Evolutionary conservation across 1,140 invertebrate genomes (phyloP).

Genomic region (Brachionus koreanus): DNA sequence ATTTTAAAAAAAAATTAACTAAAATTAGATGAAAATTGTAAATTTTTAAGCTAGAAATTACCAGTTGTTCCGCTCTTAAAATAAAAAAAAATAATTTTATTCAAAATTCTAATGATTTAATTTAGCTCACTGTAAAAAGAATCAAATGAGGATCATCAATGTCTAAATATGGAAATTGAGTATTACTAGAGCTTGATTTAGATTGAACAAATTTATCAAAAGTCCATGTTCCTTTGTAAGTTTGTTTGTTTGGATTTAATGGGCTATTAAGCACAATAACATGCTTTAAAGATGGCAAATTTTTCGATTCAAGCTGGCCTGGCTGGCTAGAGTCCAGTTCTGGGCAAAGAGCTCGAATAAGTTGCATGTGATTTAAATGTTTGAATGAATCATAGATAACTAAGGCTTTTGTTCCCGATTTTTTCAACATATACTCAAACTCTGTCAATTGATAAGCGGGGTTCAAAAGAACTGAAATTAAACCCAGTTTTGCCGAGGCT

Average conservation of each 20-base stretch:
- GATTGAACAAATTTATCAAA: conserved; percentile 7
- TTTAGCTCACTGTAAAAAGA: conserved; percentile 21
- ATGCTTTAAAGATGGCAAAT: neutral
- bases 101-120: neutral
- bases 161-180: conserved; percentile 10
- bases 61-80: conserved; percentile 65
- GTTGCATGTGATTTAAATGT: neutral
- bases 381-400: conserved; percentile 38
- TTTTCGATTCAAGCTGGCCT: conserved; percentile 19
- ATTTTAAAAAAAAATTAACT: neutral
- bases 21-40: neutral
- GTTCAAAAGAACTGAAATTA: conserved; percentile 35
- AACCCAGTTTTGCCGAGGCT: neutral
- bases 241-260: neutral
- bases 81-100: neutral
- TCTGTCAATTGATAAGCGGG: conserved; percentile 28
- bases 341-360: neutral
- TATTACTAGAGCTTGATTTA: neutral
- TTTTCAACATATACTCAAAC: conserved; percentile 33
- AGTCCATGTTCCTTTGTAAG: conserved; percentile 23
- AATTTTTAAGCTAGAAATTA: neutral
- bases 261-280: conserved; percentile 22
- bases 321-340: neutral
- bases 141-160: conserved; percentile 40
- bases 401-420: neutral